Evolutionary conservation across 2,888 invertebrate species (phyloP), one percentile per base, ranked within the genome.

Genomic region (Dynastes tityus): DNA sequence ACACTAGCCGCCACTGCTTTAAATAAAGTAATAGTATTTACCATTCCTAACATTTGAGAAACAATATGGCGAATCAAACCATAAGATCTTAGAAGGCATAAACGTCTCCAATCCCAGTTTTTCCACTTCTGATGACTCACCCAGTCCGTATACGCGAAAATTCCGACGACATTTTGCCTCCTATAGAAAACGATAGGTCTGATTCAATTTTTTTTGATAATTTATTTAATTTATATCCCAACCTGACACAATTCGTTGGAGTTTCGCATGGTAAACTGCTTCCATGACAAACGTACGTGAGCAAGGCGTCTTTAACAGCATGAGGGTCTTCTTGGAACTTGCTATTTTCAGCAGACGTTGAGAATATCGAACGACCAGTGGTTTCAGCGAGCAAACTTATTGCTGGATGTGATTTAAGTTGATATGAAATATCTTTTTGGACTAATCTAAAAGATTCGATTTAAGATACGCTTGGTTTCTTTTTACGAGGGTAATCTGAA

Each of bases 231-330:
- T 16, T 45, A 81, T 37, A 5, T 37, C 32, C 82, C 55, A 84
- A 88, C 88, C 86, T 87, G 40, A 89, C 86, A 88, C 91, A 55
- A 87, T 87, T 82, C 83, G 87, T 63, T 87, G 89, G 89, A 27
- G 90, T 90, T 0, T 91, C 90, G 86, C 97, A 97, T 0, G 97
- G 97, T 63, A 97, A 87, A 0, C 93, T 91, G 0, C 94, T 93
- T 74, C 94, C 94, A 85, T 98, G 98, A 85, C 98, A 98, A 79
- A 95, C 92, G 85, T 96, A 95, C 0, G 95, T 94, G 61, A 97
- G 89, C 6, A 97, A 88, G 0, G 96, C 95, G 87, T 98, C 98
- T 80, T 95, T 91, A 0, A 96, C 90, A 0, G 93, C 91, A 79
- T 93, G 92, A 0, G 96, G 94, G 87, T 95, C 94, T 0, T 91